These are phyloP conservation scores for cattle (Bos taurus) DNA, from an alignment of 2,113 vertebrate species.

Conservation along the genomic window DNA sequence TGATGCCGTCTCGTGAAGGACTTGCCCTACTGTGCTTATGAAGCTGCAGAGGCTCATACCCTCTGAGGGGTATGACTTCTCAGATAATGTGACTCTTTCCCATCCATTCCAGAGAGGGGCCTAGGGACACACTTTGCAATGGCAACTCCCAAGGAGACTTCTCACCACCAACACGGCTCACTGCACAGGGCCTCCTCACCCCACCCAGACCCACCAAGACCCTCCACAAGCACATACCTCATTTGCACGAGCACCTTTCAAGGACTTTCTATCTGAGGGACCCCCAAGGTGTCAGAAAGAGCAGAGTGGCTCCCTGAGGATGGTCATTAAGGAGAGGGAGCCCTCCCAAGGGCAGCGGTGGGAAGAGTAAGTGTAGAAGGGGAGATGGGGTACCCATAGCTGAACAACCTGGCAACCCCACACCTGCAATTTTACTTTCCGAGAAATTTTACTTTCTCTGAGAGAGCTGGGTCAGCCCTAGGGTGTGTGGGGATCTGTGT, in stretches of 20 bases:
- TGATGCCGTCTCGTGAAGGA: fast-evolving
- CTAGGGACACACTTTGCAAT: too few relatives aligned
- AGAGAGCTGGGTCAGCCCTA: fast-evolving
- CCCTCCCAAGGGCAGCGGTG: fast-evolving
- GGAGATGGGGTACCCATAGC: fast-evolving
- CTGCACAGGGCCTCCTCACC: neutral
- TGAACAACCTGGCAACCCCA: neutral
- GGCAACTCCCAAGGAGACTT: neutral
- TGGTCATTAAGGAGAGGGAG: neutral
- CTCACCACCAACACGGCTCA: fast-evolving
- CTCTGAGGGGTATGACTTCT: neutral
- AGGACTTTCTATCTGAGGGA: neutral
- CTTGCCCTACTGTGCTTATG: neutral
- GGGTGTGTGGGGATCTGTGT: neutral
- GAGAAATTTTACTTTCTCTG: too few relatives aligned
- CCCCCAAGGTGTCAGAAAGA: neutral
- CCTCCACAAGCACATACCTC: too few relatives aligned
- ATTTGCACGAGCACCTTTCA: neutral
- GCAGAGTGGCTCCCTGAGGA: neutral
- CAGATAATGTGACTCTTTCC: neutral
- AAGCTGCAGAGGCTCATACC: neutral
- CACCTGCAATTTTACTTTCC: neutral
- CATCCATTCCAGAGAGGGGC: neutral
- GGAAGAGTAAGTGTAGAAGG: neutral
- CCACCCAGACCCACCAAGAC: neutral